Base-by-base conservation (phyloP, 2,113 vertebrate species). In the Rostratula benghalensis region DNA sequence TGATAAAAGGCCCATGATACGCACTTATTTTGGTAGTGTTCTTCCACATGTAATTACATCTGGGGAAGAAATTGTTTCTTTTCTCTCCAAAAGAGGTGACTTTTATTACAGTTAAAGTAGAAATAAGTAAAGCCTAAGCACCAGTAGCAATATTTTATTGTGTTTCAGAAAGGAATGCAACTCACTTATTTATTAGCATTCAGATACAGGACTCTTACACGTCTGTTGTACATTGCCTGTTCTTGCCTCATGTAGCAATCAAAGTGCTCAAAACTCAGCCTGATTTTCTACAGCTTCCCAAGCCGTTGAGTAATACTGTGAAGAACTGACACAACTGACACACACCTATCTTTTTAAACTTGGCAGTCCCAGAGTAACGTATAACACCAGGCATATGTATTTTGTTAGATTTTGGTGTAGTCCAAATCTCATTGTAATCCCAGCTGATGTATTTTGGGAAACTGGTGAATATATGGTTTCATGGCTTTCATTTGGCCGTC, bases 111-210 rank as follows among this genome's bases (percentile, higher is more conserved):
- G 7, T 27, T 83, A 46, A 91, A 71, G 22, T 9, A 57, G n/a
- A 68, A 93, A 76, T 80, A n/a, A n/a, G 45, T 39, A 80, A 91
- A 75, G 56, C n/a, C 41, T 57, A 22, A 23, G 10, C 53, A 88
- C 9, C 7, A 28, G 8, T 64, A 69, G 28, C 71, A 88, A 30
- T 69, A 67, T 93, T 93, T 77, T 76, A 63, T 22, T 80, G 14
- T 81, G 37, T 85, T 79, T 86, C 63, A 79, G 67, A 79, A 95
- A 57, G 50, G 3, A 79, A 60, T 86, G 41, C 54, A 83, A 67
- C 28, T 87, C 77, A n/a, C 28, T 87, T 73, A n/a, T 65, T 75
- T 79, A 57, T 91, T 74, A 86, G 50, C 27, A 83, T 88, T 90
- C 48, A 83, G 30, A 59, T 68, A 39, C 56, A 39, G 64, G 64